phyloP scores from a whole-genome alignment of 2,113 vertebrate genomes.

The Argyrosomus japonicus region DNA sequence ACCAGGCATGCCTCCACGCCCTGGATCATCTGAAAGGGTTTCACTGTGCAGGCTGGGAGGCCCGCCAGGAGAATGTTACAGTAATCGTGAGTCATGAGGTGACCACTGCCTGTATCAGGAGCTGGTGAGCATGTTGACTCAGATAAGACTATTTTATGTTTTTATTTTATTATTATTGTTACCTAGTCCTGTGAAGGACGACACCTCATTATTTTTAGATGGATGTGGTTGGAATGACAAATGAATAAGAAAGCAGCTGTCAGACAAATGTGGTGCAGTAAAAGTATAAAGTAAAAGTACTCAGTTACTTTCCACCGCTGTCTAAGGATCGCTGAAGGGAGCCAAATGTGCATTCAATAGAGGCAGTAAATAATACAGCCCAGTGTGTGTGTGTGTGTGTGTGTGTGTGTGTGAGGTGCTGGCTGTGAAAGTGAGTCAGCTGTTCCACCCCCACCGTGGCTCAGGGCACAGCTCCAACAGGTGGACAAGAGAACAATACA shows the following conservation, averaged over 20 bases:
- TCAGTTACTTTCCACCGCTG: neutral
- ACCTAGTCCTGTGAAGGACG: neutral
- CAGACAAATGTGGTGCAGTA: neutral
- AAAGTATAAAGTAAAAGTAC: neutral
- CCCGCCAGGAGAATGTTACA: too few species aligned
- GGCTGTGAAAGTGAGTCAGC: conserved; percentile 68
- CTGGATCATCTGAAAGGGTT: too few species aligned
- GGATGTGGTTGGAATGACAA: neutral
- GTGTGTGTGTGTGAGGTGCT: conserved; percentile 32
- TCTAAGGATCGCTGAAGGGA: neutral
- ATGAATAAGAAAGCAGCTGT: neutral
- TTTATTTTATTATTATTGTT: neutral
- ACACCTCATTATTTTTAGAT: neutral
- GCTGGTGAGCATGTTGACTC: too few species aligned
- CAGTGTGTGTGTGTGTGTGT: neutral
- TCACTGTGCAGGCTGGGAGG: too few species aligned
- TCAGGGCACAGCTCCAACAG: conserved; percentile 58
- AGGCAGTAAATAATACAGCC: conserved; percentile 10
- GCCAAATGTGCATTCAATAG: neutral
- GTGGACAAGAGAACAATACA: conserved; percentile 65
- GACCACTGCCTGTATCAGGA: too few species aligned
- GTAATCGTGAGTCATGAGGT: too few species aligned
- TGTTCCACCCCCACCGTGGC: conserved; percentile 35
- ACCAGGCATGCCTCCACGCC: too few species aligned
- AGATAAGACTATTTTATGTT: too few species aligned